Base-by-base conservation (phyloP, 2,797 vertebrate genomes). In the Lagocephalus sceleratus region DNA sequence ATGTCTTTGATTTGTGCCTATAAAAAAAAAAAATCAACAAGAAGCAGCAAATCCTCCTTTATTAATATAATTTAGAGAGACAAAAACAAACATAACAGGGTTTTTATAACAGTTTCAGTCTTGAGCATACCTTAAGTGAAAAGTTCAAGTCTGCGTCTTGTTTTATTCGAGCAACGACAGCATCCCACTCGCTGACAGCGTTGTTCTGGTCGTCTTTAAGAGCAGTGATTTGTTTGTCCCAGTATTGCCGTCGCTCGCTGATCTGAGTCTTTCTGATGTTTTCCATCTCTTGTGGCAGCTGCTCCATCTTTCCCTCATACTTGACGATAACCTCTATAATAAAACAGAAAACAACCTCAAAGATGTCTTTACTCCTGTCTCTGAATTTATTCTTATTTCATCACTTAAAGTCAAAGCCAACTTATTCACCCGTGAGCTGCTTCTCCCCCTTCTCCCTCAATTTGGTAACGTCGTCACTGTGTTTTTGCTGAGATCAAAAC, bases 241-340 rank as follows among this genome's bases (percentile, higher is more conserved):
- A 95, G n/a, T 89, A 74, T 66, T 94, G 90, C 60, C 94, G 92
- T 1, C 85, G 73, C 57, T 94, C 91, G 0, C 89, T 90, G 71
- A 88, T 87, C 72, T 90, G 90, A 0, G 87, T 94, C 71, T 92
- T 94, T 17, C 84, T 89, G 21, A 83, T 73, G 56, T 91, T 75
- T 38, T 96, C 90, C 1, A 94, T 81, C 62, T 97, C 91, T 0
- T 92, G 85, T 35, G 79, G 75, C 42, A 93, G 75, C 2, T 71
- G n/a, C 15, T 87, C 79, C 90, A 93, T 84, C 79, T 92, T 94
- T 72, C 86, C 86, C 15, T 89, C 68, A 16, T 92, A 91, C 43
- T 90, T 93, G 42, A 73, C 79, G 68, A 91, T 86, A 0, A 90
- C 84, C 77, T 96, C 96, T 99, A 51, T 8, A 39, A 51, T 72